Base-by-base conservation (phyloP, 2,888 invertebrate species). In the Dicycla oo region DNA sequence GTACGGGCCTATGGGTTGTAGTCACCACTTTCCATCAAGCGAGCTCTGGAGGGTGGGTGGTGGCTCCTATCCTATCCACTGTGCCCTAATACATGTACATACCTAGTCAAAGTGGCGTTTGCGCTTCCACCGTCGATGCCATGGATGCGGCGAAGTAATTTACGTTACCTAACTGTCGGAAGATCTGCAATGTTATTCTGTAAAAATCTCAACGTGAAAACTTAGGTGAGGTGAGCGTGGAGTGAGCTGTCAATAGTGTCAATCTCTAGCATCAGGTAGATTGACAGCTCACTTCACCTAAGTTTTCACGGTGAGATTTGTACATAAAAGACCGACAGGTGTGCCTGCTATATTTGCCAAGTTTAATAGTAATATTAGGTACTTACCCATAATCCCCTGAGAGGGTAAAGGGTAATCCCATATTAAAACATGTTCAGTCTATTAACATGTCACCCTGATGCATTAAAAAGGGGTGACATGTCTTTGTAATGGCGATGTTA, bases 391-490 rank as follows among this genome's bases (percentile, higher is more conserved):
- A 54, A 69, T 64, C 61, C 72, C 62, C 4, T 15, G 3, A 62
- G 64, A 58, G 54, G 23, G 13, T 38, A 65, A 64, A 75, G 75
- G 75, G 49, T 45, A 68, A 20, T 30, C 30, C 23, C 15, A 56
- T 75, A 79, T 62, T 75, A 77, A 80, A 77, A 77, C 73, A 65
- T 70, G 70, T 78, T 58, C 62, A 40, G 47, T 53, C 65, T 76
- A 66, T 73, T 76, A 71, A 63, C 53, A 34, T 75, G 54, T 56
- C 69, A 57, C 74, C 73, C 80, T 58, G 57, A 64, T 73, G 64
- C 73, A 74, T 69, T 58, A 67, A 69, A 74, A 80, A 67, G 79
- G 80, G 81, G 80, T 80, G 81, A 80, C 81, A 81, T 67, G 76
- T 75, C 69, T 80, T 81, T 74, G 75, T 63, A 66, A 68, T 45